A percentile compares a stretch with the other conserved stretches of the same genome.
Conservation (phyloP, 2,113 vertebrate genomes). For the Perognathus longimembris region DNA sequence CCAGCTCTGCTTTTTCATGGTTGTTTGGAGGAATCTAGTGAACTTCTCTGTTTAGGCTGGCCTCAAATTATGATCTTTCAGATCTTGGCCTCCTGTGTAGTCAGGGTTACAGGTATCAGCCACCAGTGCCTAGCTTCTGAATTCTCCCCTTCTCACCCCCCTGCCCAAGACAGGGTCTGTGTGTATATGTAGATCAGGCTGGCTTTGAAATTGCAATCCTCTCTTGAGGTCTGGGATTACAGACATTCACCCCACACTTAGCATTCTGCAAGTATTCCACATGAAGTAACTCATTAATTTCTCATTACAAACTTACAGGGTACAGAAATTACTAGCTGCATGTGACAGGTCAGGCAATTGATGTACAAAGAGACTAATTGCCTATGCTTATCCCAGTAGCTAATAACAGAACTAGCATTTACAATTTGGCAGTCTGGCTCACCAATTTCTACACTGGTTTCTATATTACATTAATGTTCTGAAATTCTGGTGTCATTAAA, state of each 20-base stretch:
- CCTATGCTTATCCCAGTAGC: neutral
- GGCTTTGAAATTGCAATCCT: neutral
- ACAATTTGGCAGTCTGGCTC: neutral
- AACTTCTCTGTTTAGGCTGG: no score
- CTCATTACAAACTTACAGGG: neutral
- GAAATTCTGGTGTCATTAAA: neutral
- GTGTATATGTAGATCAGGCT: neutral
- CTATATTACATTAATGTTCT: neutral
- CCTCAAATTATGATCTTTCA: no score
- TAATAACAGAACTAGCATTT: neutral
- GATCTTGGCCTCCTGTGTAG: no score
- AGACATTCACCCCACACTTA: neutral
- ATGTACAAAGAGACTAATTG: constrained; percentile 22
- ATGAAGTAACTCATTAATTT: constrained; percentile 29
- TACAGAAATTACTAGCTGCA: neutral
- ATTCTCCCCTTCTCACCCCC: no score
- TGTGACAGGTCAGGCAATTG: neutral
- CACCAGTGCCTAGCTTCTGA: no score
- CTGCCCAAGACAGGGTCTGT: neutral
- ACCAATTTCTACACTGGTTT: neutral
- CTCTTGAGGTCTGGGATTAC: neutral
- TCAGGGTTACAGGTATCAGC: no score
- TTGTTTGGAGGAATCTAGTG: no score
- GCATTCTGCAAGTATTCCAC: constrained; percentile 13
- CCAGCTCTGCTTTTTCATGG: no score